Evolutionary conservation across 2,888 invertebrate genomes (phyloP), one percentile per base, ranked within the genome.

Genomic region (Coleophora deauratella): DNA sequence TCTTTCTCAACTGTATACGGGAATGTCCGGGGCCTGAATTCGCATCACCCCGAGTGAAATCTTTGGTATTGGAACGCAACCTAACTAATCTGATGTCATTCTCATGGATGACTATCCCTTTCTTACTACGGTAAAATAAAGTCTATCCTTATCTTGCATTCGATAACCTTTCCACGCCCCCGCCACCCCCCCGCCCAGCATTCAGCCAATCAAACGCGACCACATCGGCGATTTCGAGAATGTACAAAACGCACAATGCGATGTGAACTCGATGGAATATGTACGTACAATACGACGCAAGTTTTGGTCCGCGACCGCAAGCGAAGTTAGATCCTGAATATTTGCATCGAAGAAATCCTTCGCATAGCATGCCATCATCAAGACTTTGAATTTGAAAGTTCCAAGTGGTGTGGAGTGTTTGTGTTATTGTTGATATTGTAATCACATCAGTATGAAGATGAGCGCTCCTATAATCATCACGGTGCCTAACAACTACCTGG

Each of bases 401-500:
- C 42, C 39, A 55, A 56, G 57, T 55, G 63, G 70, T 63, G 66
- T 60, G 63, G 58, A 59, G 53, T 56, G 45, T 51, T 43, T 47
- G 37, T 52, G 48, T 58, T 47, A 56, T 60, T 62, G 21, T 21
- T 60, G 48, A 42, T 41, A 38, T 57, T 42, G 47, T 50, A 62
- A 6, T 21, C 21, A 4, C 21, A 4, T 13, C 30, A 13, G 52
- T 56, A 50, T 56, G 51, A 71, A 68, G 49, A 86, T 86, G 86
- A 86, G 79, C 69, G 72, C 79, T 54, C 85, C 86, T 46, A 85
- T 86, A 46, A 82, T 86, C 54, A 86, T 86, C 63, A 82, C 86
- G 46, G 79, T 86, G 50, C 86, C 86, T 33, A 84, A 80, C 58
- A 76, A 76, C 60, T 86, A 80, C 62, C 60, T 85, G 70, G 55